These are phyloP conservation scores for Oplegnathus fasciatus DNA, from an alignment of 2,113 vertebrate genomes.

Conservation along the genomic window DNA sequence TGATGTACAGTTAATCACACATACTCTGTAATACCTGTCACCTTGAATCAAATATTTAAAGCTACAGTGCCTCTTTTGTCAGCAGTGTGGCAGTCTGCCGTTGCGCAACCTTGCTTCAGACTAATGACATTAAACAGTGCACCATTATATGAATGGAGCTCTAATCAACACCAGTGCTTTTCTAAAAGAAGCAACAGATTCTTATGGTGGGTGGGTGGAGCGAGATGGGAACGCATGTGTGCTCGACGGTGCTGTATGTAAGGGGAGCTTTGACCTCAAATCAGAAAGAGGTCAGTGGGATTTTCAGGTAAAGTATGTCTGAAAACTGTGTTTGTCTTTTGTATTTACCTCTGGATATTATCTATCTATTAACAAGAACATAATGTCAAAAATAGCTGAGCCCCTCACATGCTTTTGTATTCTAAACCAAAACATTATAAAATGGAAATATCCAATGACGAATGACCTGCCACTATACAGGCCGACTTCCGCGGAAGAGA, in stretches of 20 bases:
- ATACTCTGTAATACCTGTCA: neutral
- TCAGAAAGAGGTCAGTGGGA: constrained; percentile 37
- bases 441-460: neutral
- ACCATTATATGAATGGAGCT: constrained; percentile 59
- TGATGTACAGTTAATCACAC: constrained; percentile 1
- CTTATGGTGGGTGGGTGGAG: constrained; percentile 8
- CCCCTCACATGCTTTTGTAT: neutral
- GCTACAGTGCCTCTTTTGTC: constrained; percentile 11
- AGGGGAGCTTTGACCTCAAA: constrained; percentile 46
- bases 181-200: constrained; percentile 57
- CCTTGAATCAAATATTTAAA: constrained; percentile 36
- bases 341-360: neutral
- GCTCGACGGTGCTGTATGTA: neutral
- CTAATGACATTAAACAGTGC: constrained; percentile 64
- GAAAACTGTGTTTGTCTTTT: neutral
- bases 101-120: constrained; percentile 42
- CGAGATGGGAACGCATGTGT: neutral
- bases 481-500: neutral
- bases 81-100: constrained; percentile 9
- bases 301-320: constrained; percentile 13
- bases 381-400: neutral
- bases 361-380: neutral
- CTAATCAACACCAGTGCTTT: constrained; percentile 32
- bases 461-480: neutral
- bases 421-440: constrained; percentile 6